Base-by-base conservation (phyloP, 2,113 vertebrate species). In the Motacilla alba region DNA sequence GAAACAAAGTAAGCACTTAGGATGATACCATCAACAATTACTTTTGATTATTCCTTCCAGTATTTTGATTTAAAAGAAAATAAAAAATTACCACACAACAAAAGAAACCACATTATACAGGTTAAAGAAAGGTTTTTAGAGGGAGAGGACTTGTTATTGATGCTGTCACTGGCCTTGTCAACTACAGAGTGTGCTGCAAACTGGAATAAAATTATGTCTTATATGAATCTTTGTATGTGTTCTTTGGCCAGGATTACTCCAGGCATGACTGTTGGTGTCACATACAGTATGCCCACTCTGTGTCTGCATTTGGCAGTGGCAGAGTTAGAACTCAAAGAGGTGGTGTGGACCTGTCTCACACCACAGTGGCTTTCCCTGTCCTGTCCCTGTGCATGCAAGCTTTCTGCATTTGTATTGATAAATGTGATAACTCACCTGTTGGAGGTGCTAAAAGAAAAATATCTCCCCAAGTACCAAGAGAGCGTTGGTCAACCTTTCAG, bases 11-110 rank as follows among this genome's bases (percentile, higher is more conserved):
- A 86, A 95, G 67, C 76, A 95, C 67, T 96, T 96, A 95, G 79
- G 68, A 59, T 91, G 95, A 97, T 97, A 96, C 26, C 73, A 92
- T 97, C 95, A 95, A 70, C 60, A 93, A 93, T 95, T 96, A 92
- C 67, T 93, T 93, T 92, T 97, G 95, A 97, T 95, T 93, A 92
- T 68, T 85, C 44, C 60, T 96, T 83, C 37, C 24, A 77, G 27
- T 93, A 44, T 75, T 95, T 91, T 94, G 81, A 86, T 89, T 87
- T 35, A 77, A 92, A 94, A 75, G n/a, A 18, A 60, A 74, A 62
- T 15, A 21, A 10, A 73, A 73, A 37, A 35, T 58, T 53, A 52
- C 19, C 39, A 27, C 35, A 46, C 33, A 75, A 39, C 35, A 41
- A 41, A 75, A 89, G 55, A 67, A 78, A 37, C 75, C 55, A 72